Evolutionary conservation across 1,140 invertebrate genomes (phyloP).

Genomic region (Caerostris extrusa): DNA sequence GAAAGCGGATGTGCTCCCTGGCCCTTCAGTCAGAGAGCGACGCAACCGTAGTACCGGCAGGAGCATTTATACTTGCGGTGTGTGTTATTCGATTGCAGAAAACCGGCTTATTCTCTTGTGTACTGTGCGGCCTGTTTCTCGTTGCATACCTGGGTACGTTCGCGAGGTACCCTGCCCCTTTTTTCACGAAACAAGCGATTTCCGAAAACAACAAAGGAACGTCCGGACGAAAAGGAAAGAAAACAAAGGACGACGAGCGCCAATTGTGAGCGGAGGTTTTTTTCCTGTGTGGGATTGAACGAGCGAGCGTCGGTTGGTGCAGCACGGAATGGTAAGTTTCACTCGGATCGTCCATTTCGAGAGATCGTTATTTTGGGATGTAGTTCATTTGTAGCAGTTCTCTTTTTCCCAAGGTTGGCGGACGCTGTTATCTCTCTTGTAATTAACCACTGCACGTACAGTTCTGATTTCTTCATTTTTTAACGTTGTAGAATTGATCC

Average conservation of each 20-base stretch:
- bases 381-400: conserved; percentile 10
- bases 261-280: no score
- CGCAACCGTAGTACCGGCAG: conserved; percentile 8
- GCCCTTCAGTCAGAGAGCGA: conserved; percentile 13
- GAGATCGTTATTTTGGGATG: conserved; percentile 32
- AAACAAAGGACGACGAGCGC: no score
- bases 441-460: not conserved
- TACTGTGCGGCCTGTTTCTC: not conserved
- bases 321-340: conserved; percentile 26
- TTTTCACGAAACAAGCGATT: not conserved
- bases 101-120: not conserved
- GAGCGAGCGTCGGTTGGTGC: not conserved
- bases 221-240: no score
- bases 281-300: no score
- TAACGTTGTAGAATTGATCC: no score
- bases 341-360: not conserved
- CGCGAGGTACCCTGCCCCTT: not conserved
- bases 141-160: not conserved
- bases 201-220: not conserved
- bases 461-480: not conserved
- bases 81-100: not conserved
- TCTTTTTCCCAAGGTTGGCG: not conserved
- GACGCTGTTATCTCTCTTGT: not conserved
- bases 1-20: conserved; percentile 30
- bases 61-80: not conserved